A percentile compares a stretch with the other conserved stretches of the same genome.
phyloP scores from a whole-genome alignment of 1,140 invertebrate genomes.

The Pseudachorutes palmiensis region DNA sequence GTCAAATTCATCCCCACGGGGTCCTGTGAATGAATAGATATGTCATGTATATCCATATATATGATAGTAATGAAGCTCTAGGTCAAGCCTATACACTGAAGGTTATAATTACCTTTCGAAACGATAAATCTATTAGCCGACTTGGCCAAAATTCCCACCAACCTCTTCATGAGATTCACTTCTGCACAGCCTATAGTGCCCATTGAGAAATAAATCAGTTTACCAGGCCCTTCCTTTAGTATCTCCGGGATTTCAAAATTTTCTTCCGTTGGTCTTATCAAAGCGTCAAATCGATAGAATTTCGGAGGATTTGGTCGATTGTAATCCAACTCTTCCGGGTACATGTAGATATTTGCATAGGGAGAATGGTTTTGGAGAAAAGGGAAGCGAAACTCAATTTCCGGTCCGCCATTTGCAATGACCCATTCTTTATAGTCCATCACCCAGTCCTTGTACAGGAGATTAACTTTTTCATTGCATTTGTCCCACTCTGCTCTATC shows the following conservation, averaged over 20 bases:
- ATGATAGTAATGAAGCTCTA: no score
- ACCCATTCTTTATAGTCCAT: neutral
- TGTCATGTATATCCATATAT: no score
- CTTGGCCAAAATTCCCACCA: conserved; percentile 1
- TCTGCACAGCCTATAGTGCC: neutral
- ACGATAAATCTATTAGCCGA: neutral
- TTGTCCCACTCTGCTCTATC: neutral
- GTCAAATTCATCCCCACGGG: no score
- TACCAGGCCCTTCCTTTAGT: neutral
- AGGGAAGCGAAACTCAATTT: neutral
- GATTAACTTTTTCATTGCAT: neutral
- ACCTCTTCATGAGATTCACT: conserved; percentile 1
- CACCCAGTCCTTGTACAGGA: neutral
- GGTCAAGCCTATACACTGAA: no score
- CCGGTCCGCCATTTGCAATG: neutral
- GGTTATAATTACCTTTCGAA: conserved; percentile 14
- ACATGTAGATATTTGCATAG: conserved; percentile 12
- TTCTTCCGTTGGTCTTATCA: neutral
- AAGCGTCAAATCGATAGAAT: neutral
- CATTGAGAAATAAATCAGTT: conserved; percentile 15
- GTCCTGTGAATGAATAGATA: no score
- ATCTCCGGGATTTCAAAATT: conserved; percentile 5
- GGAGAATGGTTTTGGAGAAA: neutral
- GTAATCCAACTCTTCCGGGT: conserved; percentile 2
- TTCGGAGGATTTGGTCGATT: neutral